phyloP scores from a whole-genome alignment of 1,140 invertebrate species.

The Psilanteris sp. region DNA sequence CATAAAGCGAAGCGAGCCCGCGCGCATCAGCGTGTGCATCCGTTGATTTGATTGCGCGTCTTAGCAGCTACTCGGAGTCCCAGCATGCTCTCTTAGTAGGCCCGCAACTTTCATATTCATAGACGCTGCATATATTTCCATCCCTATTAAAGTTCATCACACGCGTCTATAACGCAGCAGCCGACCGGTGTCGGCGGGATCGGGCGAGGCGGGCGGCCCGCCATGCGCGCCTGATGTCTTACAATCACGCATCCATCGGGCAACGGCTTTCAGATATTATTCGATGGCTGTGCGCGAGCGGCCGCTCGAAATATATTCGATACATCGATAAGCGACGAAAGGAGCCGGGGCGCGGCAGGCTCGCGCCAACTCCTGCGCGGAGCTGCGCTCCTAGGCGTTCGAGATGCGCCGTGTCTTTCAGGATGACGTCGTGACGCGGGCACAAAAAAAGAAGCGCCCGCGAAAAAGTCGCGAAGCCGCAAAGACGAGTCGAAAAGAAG shows the following conservation, averaged over 20 bases:
- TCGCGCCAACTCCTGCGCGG: conserved; percentile 64
- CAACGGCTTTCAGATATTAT: conserved; percentile 63
- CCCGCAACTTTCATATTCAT: conserved; percentile 76
- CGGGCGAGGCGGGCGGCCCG: no score
- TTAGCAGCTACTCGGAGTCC: conserved; percentile 58
- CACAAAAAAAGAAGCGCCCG: neutral
- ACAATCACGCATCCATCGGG: conserved; percentile 67
- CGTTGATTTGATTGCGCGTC: conserved; percentile 15
- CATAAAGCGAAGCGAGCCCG: no score
- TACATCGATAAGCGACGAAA: conserved; percentile 68
- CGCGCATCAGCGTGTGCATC: conserved; percentile 7
- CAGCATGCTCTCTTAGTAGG: conserved; percentile 74
- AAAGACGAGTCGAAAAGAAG: conserved; percentile 55
- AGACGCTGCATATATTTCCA: conserved; percentile 74
- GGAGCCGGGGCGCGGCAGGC: conserved; percentile 12
- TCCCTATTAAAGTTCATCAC: conserved; percentile 58
- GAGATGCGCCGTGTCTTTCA: conserved; percentile 78
- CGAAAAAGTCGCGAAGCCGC: conserved; percentile 43
- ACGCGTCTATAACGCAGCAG: neutral
- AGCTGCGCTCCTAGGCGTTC: conserved; percentile 72
- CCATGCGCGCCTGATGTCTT: conserved; percentile 65
- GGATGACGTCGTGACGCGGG: conserved; percentile 69
- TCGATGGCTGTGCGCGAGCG: conserved; percentile 59
- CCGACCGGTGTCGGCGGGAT: no score
- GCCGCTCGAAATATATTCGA: conserved; percentile 72